Conservation (phyloP, 2,888 invertebrate genomes). For the Dolichopus griseipennis region DNA sequence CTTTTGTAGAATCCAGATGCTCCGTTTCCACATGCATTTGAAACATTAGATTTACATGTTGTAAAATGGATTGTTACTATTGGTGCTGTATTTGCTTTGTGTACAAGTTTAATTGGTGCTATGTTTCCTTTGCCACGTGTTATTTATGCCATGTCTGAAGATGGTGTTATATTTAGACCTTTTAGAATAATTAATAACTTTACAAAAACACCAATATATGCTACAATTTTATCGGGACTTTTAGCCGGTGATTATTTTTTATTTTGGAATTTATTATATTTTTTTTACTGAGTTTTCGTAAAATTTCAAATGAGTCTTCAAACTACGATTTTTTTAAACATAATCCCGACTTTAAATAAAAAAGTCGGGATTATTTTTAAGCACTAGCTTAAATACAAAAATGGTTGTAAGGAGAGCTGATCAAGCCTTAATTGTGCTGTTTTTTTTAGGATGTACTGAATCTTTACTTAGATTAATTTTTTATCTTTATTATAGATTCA, state of each 20-base stretch:
- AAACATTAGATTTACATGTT: constrained; percentile 61
- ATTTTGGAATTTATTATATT: constrained; percentile 3
- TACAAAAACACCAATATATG: constrained; percentile 71
- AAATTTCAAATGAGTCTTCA: too few species aligned
- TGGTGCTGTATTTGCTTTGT: constrained; percentile 86
- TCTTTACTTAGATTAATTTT: too few species aligned
- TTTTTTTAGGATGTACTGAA: too few species aligned
- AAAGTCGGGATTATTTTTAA: too few species aligned
- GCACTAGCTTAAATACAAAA: too few species aligned
- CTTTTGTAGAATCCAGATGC: constrained; percentile 62
- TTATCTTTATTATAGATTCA: too few species aligned
- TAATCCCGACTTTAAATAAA: too few species aligned
- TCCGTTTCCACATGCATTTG: constrained; percentile 80
- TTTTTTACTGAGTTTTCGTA: too few species aligned
- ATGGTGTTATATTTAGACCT: constrained; percentile 72
- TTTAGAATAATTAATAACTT: constrained; percentile 59
- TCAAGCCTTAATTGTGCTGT: too few species aligned
- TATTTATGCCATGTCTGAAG: constrained; percentile 83
- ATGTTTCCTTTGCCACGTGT: constrained; percentile 84
- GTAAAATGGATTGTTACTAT: constrained; percentile 84
- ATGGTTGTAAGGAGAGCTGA: too few species aligned
- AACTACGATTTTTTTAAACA: too few species aligned
- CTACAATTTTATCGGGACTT: constrained; percentile 67
- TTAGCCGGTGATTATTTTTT: constrained; percentile 52
- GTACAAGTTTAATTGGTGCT: constrained; percentile 76